These are phyloP conservation scores for Trididemnum nubilum DNA, from an alignment of 23 tunicate genomes.

Conservation along the genomic window DNA sequence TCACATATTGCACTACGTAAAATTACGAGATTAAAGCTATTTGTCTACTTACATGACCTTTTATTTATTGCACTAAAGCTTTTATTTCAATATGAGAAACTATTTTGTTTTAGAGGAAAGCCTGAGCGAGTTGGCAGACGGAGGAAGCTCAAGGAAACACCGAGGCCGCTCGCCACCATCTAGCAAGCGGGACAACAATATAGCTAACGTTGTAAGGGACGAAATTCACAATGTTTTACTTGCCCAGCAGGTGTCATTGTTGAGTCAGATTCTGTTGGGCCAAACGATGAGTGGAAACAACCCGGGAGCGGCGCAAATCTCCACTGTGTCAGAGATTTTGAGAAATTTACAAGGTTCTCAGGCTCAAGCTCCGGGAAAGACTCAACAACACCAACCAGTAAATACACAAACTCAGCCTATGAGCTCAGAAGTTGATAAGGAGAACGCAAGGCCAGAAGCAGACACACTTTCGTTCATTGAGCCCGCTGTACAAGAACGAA, in stretches of 20 bases:
- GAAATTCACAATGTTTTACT: conserved; percentile 89
- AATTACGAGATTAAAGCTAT: too few species aligned
- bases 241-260: conserved; percentile 89
- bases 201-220: conserved; percentile 53
- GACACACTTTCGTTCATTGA: neutral
- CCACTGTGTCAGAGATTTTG: neutral
- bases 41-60: too few species aligned
- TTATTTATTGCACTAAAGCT: too few species aligned
- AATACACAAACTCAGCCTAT: too few species aligned
- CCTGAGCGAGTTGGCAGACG: conserved; percentile 50
- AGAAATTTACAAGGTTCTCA: neutral
- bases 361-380: too few species aligned
- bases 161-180: neutral
- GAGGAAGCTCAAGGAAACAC: conserved; percentile 38
- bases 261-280: conserved; percentile 79
- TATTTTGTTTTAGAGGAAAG: conserved; percentile 23
- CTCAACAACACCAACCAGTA: neutral
- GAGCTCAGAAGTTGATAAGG: neutral
- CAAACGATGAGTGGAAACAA: conserved; percentile 48
- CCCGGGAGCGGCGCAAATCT: conserved; percentile 13
- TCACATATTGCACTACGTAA: too few species aligned
- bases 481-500: neutral
- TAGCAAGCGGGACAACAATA: neutral
- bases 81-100: too few species aligned
- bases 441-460: neutral